These are phyloP conservation scores for Campoplex capitator DNA, from an alignment of 2,888 invertebrate genomes.

Conservation along the genomic window DNA sequence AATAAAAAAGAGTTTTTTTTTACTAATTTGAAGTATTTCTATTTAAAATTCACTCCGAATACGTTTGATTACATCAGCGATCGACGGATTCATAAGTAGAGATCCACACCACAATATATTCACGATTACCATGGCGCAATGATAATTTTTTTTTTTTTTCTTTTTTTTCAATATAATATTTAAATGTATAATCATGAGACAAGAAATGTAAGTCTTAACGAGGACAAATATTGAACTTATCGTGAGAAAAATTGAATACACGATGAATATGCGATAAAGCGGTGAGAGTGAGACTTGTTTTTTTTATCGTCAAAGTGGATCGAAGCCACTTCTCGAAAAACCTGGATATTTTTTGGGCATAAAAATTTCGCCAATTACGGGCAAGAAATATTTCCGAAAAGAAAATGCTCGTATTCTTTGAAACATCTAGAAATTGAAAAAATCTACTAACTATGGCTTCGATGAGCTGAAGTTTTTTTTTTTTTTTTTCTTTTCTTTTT, in stretches of 20 bases:
- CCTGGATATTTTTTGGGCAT: constrained; percentile 22
- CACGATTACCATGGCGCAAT: constrained; percentile 78
- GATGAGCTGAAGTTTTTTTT: constrained; percentile 71
- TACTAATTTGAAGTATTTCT: constrained; percentile 79
- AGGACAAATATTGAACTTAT: constrained; percentile 73
- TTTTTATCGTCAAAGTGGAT: constrained; percentile 48
- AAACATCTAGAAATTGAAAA: constrained; percentile 78
- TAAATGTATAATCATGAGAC: constrained; percentile 53
- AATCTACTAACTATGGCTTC: constrained; percentile 73
- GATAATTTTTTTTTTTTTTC: constrained; percentile 63
- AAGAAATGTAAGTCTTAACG: constrained; percentile 70
- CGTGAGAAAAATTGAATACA: constrained; percentile 55
- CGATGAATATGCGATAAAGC: constrained; percentile 65
- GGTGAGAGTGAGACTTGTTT: constrained; percentile 66
- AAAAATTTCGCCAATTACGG: constrained; percentile 53
- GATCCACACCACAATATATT: constrained; percentile 81
- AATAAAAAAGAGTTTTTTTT: constrained; percentile 38
- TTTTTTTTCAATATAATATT: constrained; percentile 40
- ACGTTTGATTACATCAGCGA: constrained; percentile 83
- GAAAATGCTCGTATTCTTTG: constrained; percentile 61
- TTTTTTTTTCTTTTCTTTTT: not conserved
- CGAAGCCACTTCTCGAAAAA: constrained; percentile 45
- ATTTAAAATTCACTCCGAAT: constrained; percentile 82
- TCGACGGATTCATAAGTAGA: constrained; percentile 80
- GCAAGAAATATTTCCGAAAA: constrained; percentile 62